Conservation (phyloP, 2,888 invertebrate species). For the Melinopterus prodromus region DNA sequence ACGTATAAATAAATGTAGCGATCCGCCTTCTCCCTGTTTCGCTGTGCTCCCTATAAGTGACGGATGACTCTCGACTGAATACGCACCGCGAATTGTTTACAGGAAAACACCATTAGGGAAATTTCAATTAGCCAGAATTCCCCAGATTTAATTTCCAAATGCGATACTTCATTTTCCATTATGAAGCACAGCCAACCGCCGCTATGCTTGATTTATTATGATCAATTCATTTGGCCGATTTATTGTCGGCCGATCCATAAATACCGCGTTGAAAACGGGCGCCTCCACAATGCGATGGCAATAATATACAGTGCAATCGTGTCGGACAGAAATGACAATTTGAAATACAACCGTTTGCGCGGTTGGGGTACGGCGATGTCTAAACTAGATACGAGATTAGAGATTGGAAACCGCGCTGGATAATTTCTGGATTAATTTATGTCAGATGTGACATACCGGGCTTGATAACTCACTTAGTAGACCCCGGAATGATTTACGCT, state of each 20-base stretch:
- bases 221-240: conserved; percentile 34
- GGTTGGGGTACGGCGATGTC: too few relatives aligned
- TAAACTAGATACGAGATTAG: too few relatives aligned
- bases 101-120: conserved; percentile 61
- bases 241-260: conserved; percentile 17
- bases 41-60: conserved; percentile 55
- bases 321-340: too few relatives aligned
- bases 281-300: too few relatives aligned
- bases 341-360: too few relatives aligned
- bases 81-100: conserved; percentile 55
- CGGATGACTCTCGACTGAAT: conserved; percentile 58
- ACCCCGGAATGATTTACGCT: too few relatives aligned
- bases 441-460: too few relatives aligned
- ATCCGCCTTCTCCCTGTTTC: conserved; percentile 54
- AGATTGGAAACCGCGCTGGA: too few relatives aligned
- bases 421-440: too few relatives aligned
- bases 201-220: conserved; percentile 34
- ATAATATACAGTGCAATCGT: too few relatives aligned
- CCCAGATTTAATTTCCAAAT: conserved; percentile 31
- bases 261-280: background rate
- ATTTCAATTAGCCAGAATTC: conserved; percentile 57
- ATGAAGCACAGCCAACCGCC: background rate
- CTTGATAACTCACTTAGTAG: too few relatives aligned
- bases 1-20: conserved; percentile 50
- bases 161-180: conserved; percentile 35